phyloP scores from a whole-genome alignment of 2,113 vertebrate genomes.

The Melierax canorus region DNA sequence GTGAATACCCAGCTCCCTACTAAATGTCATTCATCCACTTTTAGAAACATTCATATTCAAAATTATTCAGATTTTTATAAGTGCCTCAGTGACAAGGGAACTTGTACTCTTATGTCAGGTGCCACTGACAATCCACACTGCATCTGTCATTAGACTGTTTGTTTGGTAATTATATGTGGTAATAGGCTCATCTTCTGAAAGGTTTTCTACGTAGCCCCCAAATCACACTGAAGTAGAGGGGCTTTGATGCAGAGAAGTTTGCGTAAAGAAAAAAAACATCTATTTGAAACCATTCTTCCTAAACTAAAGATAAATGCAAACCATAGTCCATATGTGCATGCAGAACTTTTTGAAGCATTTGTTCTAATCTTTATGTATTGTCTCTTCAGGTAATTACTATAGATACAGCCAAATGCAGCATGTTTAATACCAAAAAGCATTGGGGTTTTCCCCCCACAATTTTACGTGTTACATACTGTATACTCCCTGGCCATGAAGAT shows the following conservation, averaged over 20 bases:
- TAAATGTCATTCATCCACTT: conserved; percentile 62
- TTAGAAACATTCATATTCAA: conserved; percentile 66
- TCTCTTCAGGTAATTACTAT: background rate
- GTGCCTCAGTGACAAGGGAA: conserved; percentile 35
- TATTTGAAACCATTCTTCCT: background rate
- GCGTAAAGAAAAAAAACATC: background rate
- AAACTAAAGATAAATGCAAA: conserved; percentile 7
- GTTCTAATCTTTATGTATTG: background rate
- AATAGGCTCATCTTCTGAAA: background rate
- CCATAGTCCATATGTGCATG: background rate
- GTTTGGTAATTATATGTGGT: background rate
- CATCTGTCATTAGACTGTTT: background rate
- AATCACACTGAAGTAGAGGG: background rate
- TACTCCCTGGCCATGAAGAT: background rate
- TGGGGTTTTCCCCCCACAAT: background rate
- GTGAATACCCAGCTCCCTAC: conserved; percentile 43
- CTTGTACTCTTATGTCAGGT: conserved; percentile 41
- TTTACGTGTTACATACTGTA: background rate
- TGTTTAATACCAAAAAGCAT: background rate
- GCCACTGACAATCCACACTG: conserved; percentile 2
- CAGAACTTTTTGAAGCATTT: background rate
- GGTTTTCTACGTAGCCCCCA: background rate
- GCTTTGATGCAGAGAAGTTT: background rate
- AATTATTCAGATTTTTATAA: conserved; percentile 58
- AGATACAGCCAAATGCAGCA: background rate